These are phyloP conservation scores for Grammomys dolichurus DNA, from an alignment of 2,113 vertebrate species.

Conservation along the genomic window DNA sequence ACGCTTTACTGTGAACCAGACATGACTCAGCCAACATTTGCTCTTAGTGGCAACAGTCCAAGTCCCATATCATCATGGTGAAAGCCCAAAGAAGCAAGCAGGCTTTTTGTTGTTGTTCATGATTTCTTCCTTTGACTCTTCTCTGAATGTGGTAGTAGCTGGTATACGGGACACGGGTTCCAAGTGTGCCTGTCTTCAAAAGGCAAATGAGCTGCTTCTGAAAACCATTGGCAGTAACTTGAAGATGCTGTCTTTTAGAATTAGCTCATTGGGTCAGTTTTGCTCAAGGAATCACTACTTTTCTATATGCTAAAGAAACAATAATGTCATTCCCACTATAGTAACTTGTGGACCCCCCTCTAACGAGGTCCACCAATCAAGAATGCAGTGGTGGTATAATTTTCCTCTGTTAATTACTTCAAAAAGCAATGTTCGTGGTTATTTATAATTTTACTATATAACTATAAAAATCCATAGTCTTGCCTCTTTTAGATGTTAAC, in stretches of 20 bases:
- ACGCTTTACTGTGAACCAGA: not conserved
- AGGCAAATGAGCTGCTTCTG: conserved; percentile 37
- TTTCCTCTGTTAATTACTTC: not conserved
- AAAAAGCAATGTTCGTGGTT: not conserved
- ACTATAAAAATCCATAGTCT: not conserved
- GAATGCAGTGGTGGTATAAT: conserved; percentile 5
- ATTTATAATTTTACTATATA: conserved; percentile 45
- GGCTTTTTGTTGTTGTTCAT: not conserved
- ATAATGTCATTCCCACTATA: not conserved
- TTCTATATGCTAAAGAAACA: not conserved
- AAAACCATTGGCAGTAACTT: not conserved
- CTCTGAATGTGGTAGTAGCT: not conserved
- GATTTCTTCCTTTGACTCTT: conserved; percentile 30
- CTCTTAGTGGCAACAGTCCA: not conserved
- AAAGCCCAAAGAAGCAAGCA: conserved; percentile 10
- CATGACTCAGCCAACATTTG: not conserved
- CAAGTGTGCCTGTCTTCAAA: conserved; percentile 22
- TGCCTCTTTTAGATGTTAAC: conserved; percentile 33
- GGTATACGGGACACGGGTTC: not conserved
- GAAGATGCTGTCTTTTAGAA: not conserved
- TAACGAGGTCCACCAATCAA: not conserved
- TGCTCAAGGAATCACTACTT: not conserved
- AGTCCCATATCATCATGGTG: not conserved
- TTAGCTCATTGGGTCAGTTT: not conserved
- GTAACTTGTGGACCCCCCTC: conserved; percentile 33